A percentile compares a stretch with the other conserved stretches of the same genome.
phyloP scores from a whole-genome alignment of 2,113 vertebrate species.

The Sceloporus undulatus region DNA sequence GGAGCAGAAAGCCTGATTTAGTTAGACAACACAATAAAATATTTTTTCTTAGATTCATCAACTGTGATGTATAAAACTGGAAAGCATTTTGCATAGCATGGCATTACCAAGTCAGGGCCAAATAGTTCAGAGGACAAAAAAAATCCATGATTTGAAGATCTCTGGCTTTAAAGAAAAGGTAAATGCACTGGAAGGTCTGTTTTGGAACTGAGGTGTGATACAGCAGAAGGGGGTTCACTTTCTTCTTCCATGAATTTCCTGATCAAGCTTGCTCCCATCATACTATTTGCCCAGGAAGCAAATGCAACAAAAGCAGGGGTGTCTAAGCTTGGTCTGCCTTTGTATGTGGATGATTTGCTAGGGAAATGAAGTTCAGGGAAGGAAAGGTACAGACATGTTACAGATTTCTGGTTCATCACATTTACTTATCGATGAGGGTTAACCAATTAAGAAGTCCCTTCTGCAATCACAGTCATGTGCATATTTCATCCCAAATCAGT shows the following conservation, averaged over 20 bases:
- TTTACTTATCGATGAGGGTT: neutral
- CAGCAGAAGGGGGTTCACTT: neutral
- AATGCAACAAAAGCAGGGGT: neutral
- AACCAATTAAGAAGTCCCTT: neutral
- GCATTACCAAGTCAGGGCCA: neutral
- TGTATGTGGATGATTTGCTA: neutral
- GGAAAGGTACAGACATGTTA: neutral
- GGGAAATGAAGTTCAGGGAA: neutral
- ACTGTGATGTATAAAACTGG: neutral
- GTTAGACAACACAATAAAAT: neutral
- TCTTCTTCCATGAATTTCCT: neutral
- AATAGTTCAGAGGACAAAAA: neutral
- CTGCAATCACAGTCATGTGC: neutral
- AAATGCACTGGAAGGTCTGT: too few relatives aligned
- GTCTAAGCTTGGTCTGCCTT: neutral
- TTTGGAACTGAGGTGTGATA: too few relatives aligned
- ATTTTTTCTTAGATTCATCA: neutral
- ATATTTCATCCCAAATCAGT: neutral
- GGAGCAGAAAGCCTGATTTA: slow-evolving; percentile 23
- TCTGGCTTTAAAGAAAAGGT: too few relatives aligned
- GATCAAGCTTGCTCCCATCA: neutral
- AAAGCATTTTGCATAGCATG: neutral
- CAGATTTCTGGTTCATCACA: neutral
- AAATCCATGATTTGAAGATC: too few relatives aligned
- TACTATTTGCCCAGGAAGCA: neutral